Conservation (phyloP, 2,888 invertebrate genomes). For the Agriotes lineatus region DNA sequence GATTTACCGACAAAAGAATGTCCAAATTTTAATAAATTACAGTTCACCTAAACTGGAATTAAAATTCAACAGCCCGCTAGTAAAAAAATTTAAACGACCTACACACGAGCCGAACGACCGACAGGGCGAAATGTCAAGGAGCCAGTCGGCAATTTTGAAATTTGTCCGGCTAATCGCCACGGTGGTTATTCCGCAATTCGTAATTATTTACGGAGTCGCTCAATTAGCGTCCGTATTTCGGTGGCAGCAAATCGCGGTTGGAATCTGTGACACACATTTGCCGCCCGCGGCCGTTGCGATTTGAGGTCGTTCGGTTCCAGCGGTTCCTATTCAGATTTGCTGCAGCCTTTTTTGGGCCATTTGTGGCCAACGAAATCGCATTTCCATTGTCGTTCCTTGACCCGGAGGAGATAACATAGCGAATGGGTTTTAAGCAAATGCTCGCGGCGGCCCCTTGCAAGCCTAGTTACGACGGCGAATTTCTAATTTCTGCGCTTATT, state of each 20-base stretch:
- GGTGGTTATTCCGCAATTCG: too few relatives aligned
- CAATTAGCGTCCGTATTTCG: background rate
- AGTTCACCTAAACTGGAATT: too few relatives aligned
- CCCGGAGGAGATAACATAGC: background rate
- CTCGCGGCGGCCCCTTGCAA: background rate
- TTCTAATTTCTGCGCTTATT: background rate
- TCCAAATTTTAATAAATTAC: too few relatives aligned
- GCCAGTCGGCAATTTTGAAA: background rate
- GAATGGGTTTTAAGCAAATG: background rate
- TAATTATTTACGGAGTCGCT: background rate
- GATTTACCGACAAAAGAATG: too few relatives aligned
- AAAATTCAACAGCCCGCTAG: too few relatives aligned
- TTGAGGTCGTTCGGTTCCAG: constrained; percentile 22
- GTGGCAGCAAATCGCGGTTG: background rate
- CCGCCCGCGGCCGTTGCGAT: background rate
- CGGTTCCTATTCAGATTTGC: constrained; percentile 8
- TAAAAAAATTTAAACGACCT: too few relatives aligned
- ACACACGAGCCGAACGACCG: too few relatives aligned
- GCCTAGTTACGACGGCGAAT: background rate
- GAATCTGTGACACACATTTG: constrained; percentile 21
- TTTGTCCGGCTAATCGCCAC: background rate
- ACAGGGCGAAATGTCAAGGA: constrained; percentile 15
- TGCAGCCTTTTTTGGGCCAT: constrained; percentile 15
- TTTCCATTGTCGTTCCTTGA: constrained; percentile 20
- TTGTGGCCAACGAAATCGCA: constrained; percentile 5